Conservation (phyloP, 2,797 vertebrate species). For the Pyrocephalus nanus region DNA sequence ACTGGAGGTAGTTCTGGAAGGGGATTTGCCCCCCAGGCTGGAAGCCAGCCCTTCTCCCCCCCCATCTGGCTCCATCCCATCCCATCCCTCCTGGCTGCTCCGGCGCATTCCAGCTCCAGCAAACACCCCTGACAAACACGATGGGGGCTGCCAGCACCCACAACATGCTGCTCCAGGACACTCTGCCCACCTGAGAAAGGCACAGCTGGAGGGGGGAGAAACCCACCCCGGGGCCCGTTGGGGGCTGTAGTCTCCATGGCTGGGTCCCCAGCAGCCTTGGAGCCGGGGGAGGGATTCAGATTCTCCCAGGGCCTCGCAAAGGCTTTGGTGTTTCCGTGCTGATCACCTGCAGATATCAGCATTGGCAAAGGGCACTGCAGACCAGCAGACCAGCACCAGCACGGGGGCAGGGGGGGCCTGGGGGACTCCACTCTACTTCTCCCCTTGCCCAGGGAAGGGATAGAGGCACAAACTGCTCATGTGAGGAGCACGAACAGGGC, state of each 20-base stretch:
- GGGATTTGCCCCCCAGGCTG: not conserved
- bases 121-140: rapidly evolving
- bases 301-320: not conserved
- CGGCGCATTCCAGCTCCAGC: not conserved
- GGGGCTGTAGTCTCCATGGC: not conserved
- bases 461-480: not conserved
- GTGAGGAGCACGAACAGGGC: not conserved
- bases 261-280: not conserved
- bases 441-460: not conserved
- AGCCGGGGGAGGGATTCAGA: rapidly evolving
- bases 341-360: not conserved
- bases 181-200: not conserved
- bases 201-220: not conserved
- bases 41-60: not conserved
- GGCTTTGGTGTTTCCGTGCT: rapidly evolving
- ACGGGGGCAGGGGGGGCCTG: rapidly evolving
- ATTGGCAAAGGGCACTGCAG: not conserved
- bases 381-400: not conserved
- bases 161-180: not conserved
- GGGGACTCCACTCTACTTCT: not conserved
- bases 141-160: not conserved
- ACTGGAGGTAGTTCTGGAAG: not conserved
- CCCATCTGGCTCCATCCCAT: rapidly evolving
- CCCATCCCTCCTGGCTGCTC: not conserved
- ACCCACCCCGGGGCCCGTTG: rapidly evolving